phyloP scores from a whole-genome alignment of 2,888 invertebrate genomes.

The Caradrina kadenii region DNA sequence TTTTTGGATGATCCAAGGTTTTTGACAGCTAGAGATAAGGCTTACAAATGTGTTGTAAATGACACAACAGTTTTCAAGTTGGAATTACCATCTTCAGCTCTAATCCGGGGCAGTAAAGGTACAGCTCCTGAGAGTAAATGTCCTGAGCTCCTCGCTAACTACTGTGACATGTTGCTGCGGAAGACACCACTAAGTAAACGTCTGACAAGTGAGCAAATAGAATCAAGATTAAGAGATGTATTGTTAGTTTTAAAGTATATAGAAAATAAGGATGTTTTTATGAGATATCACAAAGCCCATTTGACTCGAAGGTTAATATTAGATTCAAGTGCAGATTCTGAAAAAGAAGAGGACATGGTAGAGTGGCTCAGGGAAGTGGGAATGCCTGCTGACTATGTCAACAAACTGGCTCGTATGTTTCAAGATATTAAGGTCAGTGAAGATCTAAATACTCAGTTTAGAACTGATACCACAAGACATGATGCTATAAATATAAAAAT shows the following conservation, averaged over 20 bases:
- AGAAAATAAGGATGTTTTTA: constrained; percentile 99
- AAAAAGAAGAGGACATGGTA: constrained; percentile 99
- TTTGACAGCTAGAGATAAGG: constrained; percentile 99
- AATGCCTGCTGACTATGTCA: constrained; percentile 99
- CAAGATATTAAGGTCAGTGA: constrained; percentile 99
- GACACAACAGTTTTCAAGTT: constrained; percentile 97
- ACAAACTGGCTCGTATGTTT: constrained; percentile 99
- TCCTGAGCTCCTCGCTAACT: constrained; percentile 99
- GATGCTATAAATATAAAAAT: constrained; percentile 99
- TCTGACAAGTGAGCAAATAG: constrained; percentile 99
- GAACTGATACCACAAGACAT: constrained; percentile 94
- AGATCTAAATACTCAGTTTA: constrained; percentile 98
- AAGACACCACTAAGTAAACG: constrained; percentile 99
- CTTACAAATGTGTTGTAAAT: constrained; percentile 99
- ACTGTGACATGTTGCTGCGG: constrained; percentile 99
- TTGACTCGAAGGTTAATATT: constrained; percentile 98
- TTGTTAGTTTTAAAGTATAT: constrained; percentile 99
- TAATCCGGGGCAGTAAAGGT: constrained; percentile 91
- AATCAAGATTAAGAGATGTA: constrained; percentile 97
- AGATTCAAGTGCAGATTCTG: constrained; percentile 99
- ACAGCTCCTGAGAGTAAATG: constrained; percentile 98
- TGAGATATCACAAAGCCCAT: constrained; percentile 99
- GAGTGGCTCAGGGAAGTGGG: constrained; percentile 99
- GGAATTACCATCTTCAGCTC: constrained; percentile 92
- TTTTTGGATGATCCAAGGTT: constrained; percentile 99